Conservation (phyloP, 2,113 vertebrate species). For the Neogale vison region DNA sequence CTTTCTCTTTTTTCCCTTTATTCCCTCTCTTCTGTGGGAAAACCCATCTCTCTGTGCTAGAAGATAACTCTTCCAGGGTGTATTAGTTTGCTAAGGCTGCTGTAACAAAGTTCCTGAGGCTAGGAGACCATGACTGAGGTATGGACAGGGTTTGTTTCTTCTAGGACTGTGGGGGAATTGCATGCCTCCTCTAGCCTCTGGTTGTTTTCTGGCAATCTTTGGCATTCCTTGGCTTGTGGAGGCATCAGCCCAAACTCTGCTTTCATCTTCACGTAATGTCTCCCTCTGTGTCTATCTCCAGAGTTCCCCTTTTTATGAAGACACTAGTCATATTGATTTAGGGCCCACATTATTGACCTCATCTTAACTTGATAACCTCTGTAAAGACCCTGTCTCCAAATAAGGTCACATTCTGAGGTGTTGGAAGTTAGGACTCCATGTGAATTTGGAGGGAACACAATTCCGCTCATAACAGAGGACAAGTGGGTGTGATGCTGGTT, state of each 20-base stretch:
- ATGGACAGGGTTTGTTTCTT: neutral
- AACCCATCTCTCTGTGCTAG: neutral
- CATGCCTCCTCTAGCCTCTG: neutral
- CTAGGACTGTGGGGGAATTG: neutral
- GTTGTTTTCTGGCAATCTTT: neutral
- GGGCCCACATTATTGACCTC: neutral
- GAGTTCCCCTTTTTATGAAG: neutral
- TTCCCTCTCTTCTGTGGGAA: neutral
- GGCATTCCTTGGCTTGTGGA: neutral
- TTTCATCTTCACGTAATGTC: neutral
- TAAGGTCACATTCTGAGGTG: neutral
- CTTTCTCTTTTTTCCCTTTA: neutral
- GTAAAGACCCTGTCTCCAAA: neutral
- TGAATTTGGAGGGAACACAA: neutral
- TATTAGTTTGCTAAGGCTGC: neutral
- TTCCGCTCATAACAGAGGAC: neutral
- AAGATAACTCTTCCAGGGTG: neutral
- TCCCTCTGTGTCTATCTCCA: neutral
- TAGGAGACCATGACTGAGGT: neutral
- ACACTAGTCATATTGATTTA: neutral
- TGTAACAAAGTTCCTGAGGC: neutral
- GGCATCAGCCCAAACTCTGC: neutral
- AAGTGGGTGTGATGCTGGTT: neutral
- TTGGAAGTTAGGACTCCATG: neutral
- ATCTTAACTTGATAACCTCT: conserved; percentile 11